Evolutionary conservation across 37 sponge, comb jelly and placozoan genomes (phyloP), one percentile per base, ranked within the genome.

Genomic region (Corticium candelabrum): DNA sequence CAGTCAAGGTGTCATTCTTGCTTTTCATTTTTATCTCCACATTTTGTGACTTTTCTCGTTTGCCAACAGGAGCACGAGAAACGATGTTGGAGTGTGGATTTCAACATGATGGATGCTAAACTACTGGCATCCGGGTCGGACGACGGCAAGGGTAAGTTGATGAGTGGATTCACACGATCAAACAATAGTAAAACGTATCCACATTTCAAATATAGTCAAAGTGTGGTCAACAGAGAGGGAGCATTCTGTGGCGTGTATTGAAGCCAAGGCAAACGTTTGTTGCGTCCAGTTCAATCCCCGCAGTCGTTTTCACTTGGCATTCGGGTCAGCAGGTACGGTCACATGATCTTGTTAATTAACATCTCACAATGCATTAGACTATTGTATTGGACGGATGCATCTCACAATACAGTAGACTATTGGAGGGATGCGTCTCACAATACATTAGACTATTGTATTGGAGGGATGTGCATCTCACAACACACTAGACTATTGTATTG

Each of bases 61-160:
- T n/a, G 1, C 31, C 34, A 62, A 1, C 41, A 87, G 83, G 90
- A 92, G 68, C 90, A 92, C 40, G 84, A 81, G 39, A 89, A 89
- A 80, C 40, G 90, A 79, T 75, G 83, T 31, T 92, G 93, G 93
- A 81, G 82, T n/a, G 88, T 92, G 34, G 83, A 79, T n/a, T 92
- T 77, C 40, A 92, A 84, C 41, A 80, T 79, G 2, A 40, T 50
- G 2, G 90, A 89, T 29, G 84, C 93, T 1, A 78, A 81, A 35
- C 41, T 92, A 33, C 83, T 86, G 74, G 91, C 86, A 38, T 89
- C 93, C 7, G 90, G 91, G 5, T 86, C 84, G 5, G 93, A 92
- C 77, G 93, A 92, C 43, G 77, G 84, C 50, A 90, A 79, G 81
- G 89, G 89, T 89, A n/a, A 74, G 34, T 35, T 11, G 7, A 0